These are phyloP conservation scores for Laticauda colubrina DNA, from an alignment of 2,113 vertebrate species.

Conservation along the genomic window DNA sequence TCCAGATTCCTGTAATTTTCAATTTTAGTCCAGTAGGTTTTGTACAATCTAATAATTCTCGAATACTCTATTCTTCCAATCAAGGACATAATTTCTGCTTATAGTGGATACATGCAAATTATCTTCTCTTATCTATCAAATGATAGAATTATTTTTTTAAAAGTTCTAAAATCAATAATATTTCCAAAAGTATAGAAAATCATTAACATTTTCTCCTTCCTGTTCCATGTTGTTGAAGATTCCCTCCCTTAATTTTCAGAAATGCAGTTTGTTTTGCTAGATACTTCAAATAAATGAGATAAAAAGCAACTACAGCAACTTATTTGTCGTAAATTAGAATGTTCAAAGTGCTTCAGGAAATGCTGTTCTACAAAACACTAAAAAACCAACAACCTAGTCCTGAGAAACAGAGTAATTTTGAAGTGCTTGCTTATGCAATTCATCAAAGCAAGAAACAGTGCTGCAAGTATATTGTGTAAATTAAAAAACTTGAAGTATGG, in stretches of 20 bases:
- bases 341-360: not conserved
- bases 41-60: not conserved
- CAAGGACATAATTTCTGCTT: not conserved
- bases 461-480: not conserved
- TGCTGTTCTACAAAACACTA: not conserved
- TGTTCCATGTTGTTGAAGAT: not conserved
- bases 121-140: not conserved
- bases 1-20: not conserved
- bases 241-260: not conserved
- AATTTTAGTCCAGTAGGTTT: not conserved
- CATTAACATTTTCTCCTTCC: not conserved
- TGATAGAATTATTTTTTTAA: not conserved
- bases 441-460: not conserved
- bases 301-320: not conserved
- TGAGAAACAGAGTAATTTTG: not conserved
- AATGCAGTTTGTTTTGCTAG: not conserved
- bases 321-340: conserved; percentile 4
- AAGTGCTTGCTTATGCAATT: not conserved
- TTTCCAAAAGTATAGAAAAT: not conserved
- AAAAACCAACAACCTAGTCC: not conserved
- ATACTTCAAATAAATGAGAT: not conserved
- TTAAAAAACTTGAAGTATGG: not conserved
- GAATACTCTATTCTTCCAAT: not conserved
- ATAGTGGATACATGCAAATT: not conserved
- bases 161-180: not conserved